Percentiles rank a stretch among this genome's conserved stretches.
Conservation (phyloP, 2,113 vertebrate species). For the Rhodinocichla rosea region DNA sequence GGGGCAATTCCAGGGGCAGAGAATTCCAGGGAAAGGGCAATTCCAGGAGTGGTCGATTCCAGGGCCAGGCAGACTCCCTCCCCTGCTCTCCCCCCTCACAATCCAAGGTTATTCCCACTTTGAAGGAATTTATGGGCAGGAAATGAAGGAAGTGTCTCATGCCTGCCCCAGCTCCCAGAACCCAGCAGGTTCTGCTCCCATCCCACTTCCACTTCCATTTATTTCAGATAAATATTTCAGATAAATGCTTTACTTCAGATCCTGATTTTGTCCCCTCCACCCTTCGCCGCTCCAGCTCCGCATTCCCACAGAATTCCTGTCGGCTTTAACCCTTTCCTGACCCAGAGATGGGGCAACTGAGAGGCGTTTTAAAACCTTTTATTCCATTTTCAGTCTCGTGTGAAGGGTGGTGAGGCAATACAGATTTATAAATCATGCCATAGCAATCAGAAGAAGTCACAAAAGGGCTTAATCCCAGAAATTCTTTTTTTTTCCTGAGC, state of each 20-base stretch:
- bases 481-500: not conserved
- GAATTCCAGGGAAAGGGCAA: not conserved
- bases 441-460: not conserved
- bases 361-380: not conserved
- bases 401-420: not conserved
- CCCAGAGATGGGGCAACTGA: not conserved
- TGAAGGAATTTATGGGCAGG: not conserved
- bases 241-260: not conserved
- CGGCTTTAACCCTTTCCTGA: not conserved
- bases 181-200: not conserved
- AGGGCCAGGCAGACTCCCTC: too few relatives aligned
- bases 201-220: not conserved
- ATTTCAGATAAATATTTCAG: not conserved
- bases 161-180: not conserved
- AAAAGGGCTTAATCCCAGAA: not conserved
- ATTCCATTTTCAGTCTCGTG: not conserved
- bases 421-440: not conserved
- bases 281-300: not conserved
- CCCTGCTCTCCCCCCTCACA: fast-evolving
- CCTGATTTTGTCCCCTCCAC: not conserved
- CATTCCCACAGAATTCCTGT: fast-evolving
- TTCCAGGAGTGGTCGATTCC: not conserved
- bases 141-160: not conserved
- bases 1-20: not conserved
- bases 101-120: not conserved